Evolutionary conservation across 1,140 invertebrate species (phyloP), one percentile per base, ranked within the genome.

Genomic region (Melanaphis sacchari): DNA sequence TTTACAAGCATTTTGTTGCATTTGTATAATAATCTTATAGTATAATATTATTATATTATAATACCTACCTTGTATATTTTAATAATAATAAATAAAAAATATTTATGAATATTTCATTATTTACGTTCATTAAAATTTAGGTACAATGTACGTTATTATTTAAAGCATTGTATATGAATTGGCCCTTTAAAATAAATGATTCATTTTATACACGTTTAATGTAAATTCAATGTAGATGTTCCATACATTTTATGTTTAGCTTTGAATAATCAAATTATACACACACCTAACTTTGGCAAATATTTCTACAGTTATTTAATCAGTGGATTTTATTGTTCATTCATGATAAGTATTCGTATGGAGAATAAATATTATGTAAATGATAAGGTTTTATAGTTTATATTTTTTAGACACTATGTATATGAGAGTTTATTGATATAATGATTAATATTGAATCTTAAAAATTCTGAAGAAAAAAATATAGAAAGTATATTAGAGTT

Each of bases 261-360:
- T 89, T 89, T 54, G 52, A 89, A 89, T 36, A 49, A 89, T 54
- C 1, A 43, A 90, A 90, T 90, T 90, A 90, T 90, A 90, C 52
- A 90, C 52, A 41, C 38, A 21, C 38, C 36, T 41, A 90, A 89
- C 36, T 31, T 40, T 89, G 36, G 36, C 88, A 22, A 15, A 54
- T 24, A 54, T 89, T 66, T 66, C 22, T 66, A 31, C 38, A 66
- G 31, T 90, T 90, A 90, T 59, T 90, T 90, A 90, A 90, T 89
- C 89, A 90, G 38, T 41, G 11, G 52, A 90, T 41, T 66, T 90
- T 90, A 59, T 66, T 66, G 52, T 66, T 66, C 46, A 54, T 89
- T 89, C 46, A 89, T 90, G 66, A 21, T 90, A 90, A 41, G 31
- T 88, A 89, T 40, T 9, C 38, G 11, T 54, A 54, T 36, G 49